Conservation (phyloP, 2,797 vertebrate genomes). For the Acestrorhynchus altus region DNA sequence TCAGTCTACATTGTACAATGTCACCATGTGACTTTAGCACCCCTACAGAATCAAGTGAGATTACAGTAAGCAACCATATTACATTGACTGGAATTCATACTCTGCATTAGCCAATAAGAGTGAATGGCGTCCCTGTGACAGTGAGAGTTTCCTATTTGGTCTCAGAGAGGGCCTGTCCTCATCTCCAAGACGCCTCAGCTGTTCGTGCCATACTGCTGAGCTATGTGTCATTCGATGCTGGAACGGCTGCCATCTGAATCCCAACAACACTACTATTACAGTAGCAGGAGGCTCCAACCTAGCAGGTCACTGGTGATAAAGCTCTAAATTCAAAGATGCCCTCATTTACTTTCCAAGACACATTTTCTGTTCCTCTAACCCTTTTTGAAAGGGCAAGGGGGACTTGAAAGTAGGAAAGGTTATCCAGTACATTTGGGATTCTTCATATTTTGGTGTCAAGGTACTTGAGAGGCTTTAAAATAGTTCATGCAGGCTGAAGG, state of each 20-base stretch:
- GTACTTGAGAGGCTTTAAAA: conserved; percentile 68
- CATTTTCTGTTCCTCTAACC: not conserved
- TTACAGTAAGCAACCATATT: not conserved
- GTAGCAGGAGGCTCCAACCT: conserved; percentile 33
- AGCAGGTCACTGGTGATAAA: conserved; percentile 2
- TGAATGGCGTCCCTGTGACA: conserved; percentile 24
- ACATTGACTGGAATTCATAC: not conserved
- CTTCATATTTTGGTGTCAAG: conserved; percentile 44
- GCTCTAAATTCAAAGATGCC: not conserved
- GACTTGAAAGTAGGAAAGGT: not conserved
- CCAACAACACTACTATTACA: conserved; percentile 36
- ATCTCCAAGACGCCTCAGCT: conserved; percentile 85
- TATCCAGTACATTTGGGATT: not conserved
- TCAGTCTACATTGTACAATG: not conserved
- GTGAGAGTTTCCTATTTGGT: conserved; percentile 60
- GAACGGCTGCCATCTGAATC: conserved; percentile 61
- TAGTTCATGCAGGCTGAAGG: conserved; percentile 67
- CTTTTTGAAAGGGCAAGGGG: not conserved
- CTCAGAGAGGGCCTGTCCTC: conserved; percentile 50
- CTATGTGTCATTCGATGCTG: conserved; percentile 82
- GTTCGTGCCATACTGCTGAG: conserved; percentile 87
- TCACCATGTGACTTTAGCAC: not conserved
- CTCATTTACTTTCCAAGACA: conserved; percentile 4
- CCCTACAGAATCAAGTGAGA: not conserved
- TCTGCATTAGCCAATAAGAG: conserved; percentile 17